Base-by-base conservation (phyloP, 2,797 vertebrate genomes). In the Ficedula albicollis region DNA sequence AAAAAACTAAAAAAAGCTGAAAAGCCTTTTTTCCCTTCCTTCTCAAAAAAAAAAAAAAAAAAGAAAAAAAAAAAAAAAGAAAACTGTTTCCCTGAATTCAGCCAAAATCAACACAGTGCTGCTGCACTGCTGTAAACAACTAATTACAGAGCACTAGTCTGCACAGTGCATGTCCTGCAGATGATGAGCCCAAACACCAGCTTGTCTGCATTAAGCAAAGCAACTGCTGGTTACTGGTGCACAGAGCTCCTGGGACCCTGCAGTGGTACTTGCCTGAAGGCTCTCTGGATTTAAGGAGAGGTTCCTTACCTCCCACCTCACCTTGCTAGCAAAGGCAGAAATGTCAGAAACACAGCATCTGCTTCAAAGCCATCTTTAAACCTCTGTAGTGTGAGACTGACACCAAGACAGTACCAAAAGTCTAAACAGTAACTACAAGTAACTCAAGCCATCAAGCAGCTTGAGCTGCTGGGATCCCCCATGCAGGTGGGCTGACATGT, bases 401-500 rank as follows among this genome's bases (percentile, higher is more conserved):
- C 52, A 95, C 52, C 69, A 48, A 68, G 83, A 51, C 66, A 79
- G 56, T 5, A 84, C 54, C 82, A 86, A 75, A 96, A 70, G 72
- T 41, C 67, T 52, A 74, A 90, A 84, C 63, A 89, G 54, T 21
- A 69, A 51, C 75, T 64, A 60, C 46, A 94, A 84, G 59, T 41
- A 96, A 87, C 54, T 76, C 90, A 92, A 96, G 62, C 55, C 82
- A 94, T 11, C 68, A 86, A 94, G 80, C 93, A 94, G 85, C 43
- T 56, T 78, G 59, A 91, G 79, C 87, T 94, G 78, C 76, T 90
- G 93, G 88, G 84, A 93, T 94, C 80, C 78, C 90, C 89, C 29
- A 93, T 30, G 66, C 87, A 97, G 94, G 87, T 96, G 93, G 88
- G 84, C 56, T 82, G 78, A 90, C 84, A 63, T 52, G 78, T 83